Evolutionary conservation across 2,113 vertebrate species (phyloP).

Genomic region (Clarias magur): DNA sequence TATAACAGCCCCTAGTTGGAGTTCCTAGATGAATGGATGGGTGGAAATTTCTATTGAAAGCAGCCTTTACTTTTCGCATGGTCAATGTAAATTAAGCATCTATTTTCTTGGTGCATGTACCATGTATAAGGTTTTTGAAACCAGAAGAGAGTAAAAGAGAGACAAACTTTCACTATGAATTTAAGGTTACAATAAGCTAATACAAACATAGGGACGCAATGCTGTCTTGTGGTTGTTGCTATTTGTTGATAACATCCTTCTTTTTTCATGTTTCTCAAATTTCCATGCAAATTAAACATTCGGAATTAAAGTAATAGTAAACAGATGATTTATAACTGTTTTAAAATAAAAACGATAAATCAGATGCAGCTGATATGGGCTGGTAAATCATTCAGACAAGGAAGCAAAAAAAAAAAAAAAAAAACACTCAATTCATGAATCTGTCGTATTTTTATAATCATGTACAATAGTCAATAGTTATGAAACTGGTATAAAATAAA

Average conservation of each 20-base stretch:
- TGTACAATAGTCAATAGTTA: not conserved
- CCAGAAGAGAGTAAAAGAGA: no score
- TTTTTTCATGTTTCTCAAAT: not conserved
- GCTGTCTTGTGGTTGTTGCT: not conserved
- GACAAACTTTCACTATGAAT: no score
- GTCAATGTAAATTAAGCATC: no score
- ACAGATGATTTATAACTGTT: not conserved
- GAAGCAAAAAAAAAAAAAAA: not conserved
- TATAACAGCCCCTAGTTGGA: no score
- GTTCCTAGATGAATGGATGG: no score
- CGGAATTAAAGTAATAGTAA: not conserved
- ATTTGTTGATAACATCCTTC: not conserved
- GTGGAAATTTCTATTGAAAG: no score
- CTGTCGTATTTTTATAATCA: not conserved
- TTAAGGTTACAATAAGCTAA: no score
- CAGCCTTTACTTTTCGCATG: no score
- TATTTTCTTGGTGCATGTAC: no score
- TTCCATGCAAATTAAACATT: not conserved
- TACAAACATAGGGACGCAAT: not conserved
- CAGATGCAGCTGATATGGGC: not conserved
- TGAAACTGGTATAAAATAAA: not conserved
- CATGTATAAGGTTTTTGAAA: no score
- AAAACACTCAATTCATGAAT: not conserved
- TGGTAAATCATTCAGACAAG: not conserved
- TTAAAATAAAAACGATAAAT: not conserved